Evolutionary conservation across 2,113 vertebrate species (phyloP).

Genomic region (Daubentonia madagascariensis): DNA sequence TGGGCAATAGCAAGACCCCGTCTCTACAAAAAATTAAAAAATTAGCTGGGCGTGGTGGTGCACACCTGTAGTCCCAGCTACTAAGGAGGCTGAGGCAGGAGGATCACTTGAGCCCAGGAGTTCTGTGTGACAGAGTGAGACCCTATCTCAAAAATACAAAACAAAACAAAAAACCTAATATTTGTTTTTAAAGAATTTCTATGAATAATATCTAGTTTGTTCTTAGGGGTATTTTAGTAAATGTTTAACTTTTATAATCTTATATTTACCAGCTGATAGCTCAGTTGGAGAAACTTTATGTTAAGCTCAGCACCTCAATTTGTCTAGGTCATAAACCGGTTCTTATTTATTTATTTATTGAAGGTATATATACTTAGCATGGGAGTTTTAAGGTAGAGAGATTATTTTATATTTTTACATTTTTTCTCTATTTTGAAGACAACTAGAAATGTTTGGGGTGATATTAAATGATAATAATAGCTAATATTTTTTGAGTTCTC

Average conservation of each 20-base stretch:
- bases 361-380: neutral
- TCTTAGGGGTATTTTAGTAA: neutral
- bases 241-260: neutral
- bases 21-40: no score
- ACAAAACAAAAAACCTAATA: neutral
- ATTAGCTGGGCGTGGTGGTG: no score
- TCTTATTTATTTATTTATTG: neutral
- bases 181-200: neutral
- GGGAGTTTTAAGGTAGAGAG: neutral
- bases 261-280: neutral
- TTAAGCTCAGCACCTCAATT: neutral
- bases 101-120: no score
- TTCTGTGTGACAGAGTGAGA: no score
- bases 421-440: neutral
- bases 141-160: no score
- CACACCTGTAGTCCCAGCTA: no score
- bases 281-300: neutral
- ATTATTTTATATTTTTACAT: neutral
- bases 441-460: neutral
- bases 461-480: neutral
- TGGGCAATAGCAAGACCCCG: no score
- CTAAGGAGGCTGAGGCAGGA: no score
- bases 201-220: neutral
- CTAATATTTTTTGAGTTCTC: neutral
- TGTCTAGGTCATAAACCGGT: neutral